phyloP scores from a whole-genome alignment of 2,797 vertebrate genomes.

The Phaenicophaeus curvirostris region DNA sequence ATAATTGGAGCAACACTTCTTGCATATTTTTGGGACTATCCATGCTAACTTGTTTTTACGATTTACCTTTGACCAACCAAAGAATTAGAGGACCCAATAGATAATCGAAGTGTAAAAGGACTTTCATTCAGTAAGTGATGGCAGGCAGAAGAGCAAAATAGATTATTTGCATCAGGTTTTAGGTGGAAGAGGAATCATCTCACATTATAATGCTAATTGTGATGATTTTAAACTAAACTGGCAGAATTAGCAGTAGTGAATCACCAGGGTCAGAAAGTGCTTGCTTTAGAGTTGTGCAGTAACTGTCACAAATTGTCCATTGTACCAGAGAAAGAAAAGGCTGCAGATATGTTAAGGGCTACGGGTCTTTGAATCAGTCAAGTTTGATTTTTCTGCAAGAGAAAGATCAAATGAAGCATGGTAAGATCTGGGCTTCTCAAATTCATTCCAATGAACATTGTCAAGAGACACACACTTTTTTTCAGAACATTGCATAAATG shows the following conservation, averaged over 20 bases:
- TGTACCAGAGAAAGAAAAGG: neutral
- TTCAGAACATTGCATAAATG: neutral
- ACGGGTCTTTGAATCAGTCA: neutral
- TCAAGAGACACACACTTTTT: neutral
- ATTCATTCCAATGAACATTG: neutral
- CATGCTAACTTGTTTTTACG: neutral
- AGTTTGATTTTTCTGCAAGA: neutral
- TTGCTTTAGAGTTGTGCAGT: neutral
- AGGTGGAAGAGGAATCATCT: neutral
- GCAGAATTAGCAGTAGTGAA: neutral
- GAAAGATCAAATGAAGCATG: neutral
- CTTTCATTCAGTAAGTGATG: neutral
- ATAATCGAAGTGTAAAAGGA: neutral
- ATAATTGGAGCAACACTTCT: neutral
- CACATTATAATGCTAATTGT: neutral
- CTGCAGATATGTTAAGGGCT: neutral
- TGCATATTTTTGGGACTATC: neutral
- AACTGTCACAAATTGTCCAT: neutral
- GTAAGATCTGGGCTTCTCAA: neutral
- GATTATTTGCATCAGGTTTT: neutral
- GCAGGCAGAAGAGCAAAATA: neutral
- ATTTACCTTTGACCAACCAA: neutral
- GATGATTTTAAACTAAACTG: constrained; percentile 2
- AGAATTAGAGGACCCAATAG: neutral
- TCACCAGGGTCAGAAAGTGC: neutral